phyloP scores from a whole-genome alignment of 2,797 vertebrate genomes.

The Acanthurus lineatus region DNA sequence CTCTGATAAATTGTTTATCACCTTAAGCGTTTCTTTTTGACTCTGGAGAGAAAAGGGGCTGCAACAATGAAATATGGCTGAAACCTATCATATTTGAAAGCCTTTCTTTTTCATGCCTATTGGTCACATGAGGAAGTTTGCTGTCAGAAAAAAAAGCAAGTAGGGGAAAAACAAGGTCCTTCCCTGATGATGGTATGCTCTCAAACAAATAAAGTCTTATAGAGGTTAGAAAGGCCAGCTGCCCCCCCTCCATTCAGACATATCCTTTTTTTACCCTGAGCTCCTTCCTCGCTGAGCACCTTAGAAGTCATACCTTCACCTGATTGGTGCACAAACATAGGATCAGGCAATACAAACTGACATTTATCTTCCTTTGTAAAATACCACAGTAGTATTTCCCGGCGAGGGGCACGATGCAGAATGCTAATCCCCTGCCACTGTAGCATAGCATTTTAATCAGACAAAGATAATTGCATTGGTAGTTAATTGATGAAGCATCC shows the following conservation, averaged over 20 bases:
- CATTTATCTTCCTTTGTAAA: slow-evolving; percentile 78
- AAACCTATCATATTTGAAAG: slow-evolving; percentile 76
- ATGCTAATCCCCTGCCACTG: slow-evolving; percentile 68
- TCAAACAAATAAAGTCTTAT: slow-evolving; percentile 68
- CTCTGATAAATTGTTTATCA: slow-evolving; percentile 80
- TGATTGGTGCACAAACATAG: slow-evolving; percentile 65
- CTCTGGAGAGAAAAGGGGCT: slow-evolving; percentile 58
- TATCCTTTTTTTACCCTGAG: slow-evolving; percentile 63
- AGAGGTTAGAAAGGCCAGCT: slow-evolving; percentile 52
- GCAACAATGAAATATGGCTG: slow-evolving; percentile 63
- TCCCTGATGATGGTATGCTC: slow-evolving; percentile 69
- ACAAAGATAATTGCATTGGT: slow-evolving; percentile 75
- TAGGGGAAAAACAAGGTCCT: slow-evolving; percentile 48
- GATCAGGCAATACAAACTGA: slow-evolving; percentile 71
- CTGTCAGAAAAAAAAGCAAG: slow-evolving; percentile 61
- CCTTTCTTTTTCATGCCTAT: slow-evolving; percentile 72
- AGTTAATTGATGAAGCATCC: slow-evolving; percentile 80
- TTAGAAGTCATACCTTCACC: slow-evolving; percentile 56
- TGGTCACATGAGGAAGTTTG: slow-evolving; percentile 74
- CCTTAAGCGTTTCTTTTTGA: slow-evolving; percentile 68
- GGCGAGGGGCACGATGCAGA: slow-evolving; percentile 42
- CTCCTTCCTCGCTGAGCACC: slow-evolving; percentile 41
- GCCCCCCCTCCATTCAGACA: slow-evolving; percentile 39
- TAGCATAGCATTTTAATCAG: slow-evolving; percentile 76
- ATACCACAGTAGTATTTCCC: slow-evolving; percentile 65